Percentiles rank a stretch among this genome's conserved stretches.
phyloP scores from a whole-genome alignment of 2,888 invertebrate genomes.

The Biston stratarius region DNA sequence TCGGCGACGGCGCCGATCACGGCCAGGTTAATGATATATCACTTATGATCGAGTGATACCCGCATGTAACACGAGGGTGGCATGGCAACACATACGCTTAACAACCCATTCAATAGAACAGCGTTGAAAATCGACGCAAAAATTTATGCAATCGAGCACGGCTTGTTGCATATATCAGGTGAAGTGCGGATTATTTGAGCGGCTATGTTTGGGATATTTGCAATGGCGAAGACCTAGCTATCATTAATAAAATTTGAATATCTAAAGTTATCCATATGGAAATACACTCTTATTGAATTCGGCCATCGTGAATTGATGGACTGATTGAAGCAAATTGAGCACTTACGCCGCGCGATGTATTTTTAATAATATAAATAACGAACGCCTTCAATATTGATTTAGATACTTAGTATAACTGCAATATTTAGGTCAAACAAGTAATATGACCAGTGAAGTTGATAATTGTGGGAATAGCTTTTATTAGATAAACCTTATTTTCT shows the following conservation, averaged over 20 bases:
- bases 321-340: conserved; percentile 15
- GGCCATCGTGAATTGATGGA: conserved; percentile 2
- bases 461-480: background rate
- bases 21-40: conserved; percentile 62
- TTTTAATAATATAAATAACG: conserved; percentile 2
- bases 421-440: conserved; percentile 14
- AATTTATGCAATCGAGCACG: background rate
- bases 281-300: background rate
- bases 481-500: background rate
- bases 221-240: conserved; percentile 56
- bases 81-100: conserved; percentile 47
- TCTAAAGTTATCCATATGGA: conserved; percentile 9
- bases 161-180: conserved; percentile 18
- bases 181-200: conserved; percentile 38
- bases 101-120: conserved; percentile 47
- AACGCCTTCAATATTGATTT: conserved; percentile 11
- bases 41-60: conserved; percentile 62
- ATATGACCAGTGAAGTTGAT: background rate
- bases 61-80: conserved; percentile 53
- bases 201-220: conserved; percentile 61
- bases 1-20: conserved; percentile 63
- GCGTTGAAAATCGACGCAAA: conserved; percentile 13
- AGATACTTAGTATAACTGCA: conserved; percentile 1
- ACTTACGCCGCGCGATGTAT: conserved; percentile 8
- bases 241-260: conserved; percentile 10